Evolutionary conservation across 2,888 invertebrate species (phyloP).

Genomic region (Nomada flava): DNA sequence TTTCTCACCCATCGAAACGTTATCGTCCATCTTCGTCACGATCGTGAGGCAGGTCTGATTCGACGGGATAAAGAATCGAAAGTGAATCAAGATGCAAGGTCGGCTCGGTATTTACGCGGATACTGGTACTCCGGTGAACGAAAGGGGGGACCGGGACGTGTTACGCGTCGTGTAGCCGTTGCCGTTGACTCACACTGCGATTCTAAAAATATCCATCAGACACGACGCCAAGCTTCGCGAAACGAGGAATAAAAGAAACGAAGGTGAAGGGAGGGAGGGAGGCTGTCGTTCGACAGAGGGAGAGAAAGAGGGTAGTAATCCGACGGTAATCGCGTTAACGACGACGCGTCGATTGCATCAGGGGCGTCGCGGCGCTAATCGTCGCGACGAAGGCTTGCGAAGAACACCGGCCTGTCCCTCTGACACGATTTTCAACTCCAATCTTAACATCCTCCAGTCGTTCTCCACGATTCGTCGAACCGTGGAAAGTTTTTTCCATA

Average conservation of each 20-base stretch:
- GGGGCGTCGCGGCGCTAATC: constrained; percentile 21
- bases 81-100: constrained; percentile 53
- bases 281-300: not conserved
- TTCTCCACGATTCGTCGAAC: too few relatives aligned
- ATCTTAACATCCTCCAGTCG: not conserved
- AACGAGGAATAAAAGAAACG: constrained; percentile 18
- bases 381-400: not conserved
- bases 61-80: constrained; percentile 8
- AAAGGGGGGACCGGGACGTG: constrained; percentile 58
- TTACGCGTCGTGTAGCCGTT: constrained; percentile 62
- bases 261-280: not conserved
- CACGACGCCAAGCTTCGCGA: constrained; percentile 48
- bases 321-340: constrained; percentile 40
- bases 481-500: too few relatives aligned
- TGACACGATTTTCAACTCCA: not conserved
- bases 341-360: constrained; percentile 40
- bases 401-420: not conserved
- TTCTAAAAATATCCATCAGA: constrained; percentile 66
- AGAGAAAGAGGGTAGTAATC: constrained; percentile 22
- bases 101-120: constrained; percentile 47
- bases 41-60: not conserved
- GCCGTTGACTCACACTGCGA: constrained; percentile 65
- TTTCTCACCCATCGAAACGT: not conserved
- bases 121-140: constrained; percentile 31
- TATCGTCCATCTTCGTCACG: not conserved